These are phyloP conservation scores for Nephrotoma appendiculata DNA, from an alignment of 2,888 invertebrate species.

Conservation along the genomic window DNA sequence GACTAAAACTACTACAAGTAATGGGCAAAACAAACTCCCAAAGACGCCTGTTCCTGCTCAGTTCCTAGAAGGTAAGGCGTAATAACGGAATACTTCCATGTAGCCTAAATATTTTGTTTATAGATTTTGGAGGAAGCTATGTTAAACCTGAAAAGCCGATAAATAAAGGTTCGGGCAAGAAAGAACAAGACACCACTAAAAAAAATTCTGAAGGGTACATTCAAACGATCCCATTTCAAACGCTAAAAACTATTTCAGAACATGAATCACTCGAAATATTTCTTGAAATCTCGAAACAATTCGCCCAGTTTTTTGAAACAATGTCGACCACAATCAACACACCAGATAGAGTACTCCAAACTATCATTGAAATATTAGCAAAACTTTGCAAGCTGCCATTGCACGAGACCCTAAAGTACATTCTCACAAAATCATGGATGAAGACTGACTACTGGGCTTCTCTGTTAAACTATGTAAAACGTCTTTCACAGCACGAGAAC, in stretches of 20 bases:
- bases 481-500: background rate
- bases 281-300: conserved; percentile 12
- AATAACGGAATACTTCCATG: background rate
- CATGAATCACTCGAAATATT: conserved; percentile 12
- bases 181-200: background rate
- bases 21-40: background rate
- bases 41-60: background rate
- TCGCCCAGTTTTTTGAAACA: conserved; percentile 10
- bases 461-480: background rate
- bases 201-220: background rate
- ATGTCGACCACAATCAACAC: background rate
- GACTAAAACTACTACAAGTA: background rate
- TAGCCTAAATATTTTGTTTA: background rate
- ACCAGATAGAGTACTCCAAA: background rate
- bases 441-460: background rate
- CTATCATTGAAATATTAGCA: background rate
- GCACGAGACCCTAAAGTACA: background rate
- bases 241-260: conserved; percentile 10
- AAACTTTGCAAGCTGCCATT: background rate
- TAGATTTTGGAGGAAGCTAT: conserved; percentile 13
- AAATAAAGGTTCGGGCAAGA: background rate
- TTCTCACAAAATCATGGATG: background rate
- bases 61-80: background rate
- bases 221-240: conserved; percentile 11
- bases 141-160: conserved; percentile 1